Conservation (phyloP, 2,113 vertebrate genomes). For the Hiodon tergisus region DNA sequence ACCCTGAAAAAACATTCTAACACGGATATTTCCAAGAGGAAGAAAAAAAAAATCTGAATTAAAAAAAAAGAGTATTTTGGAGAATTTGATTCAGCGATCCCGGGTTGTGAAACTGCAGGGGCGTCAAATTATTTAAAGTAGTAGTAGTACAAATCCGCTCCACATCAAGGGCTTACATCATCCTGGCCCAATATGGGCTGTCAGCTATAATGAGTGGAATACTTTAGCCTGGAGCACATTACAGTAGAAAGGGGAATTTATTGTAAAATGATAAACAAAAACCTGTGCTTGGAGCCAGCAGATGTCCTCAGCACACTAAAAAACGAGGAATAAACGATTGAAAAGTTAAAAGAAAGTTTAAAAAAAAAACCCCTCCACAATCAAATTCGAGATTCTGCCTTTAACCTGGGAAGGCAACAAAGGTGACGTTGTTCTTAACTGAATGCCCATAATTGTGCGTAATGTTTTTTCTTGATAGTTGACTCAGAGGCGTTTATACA, state of each 20-base stretch:
- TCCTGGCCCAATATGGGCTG: conserved; percentile 26
- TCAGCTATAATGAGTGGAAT: conserved; percentile 35
- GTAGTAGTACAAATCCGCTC: conserved; percentile 26
- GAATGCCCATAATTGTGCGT: neutral
- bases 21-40: neutral
- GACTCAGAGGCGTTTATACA: too few relatives aligned
- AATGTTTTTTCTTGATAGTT: too few relatives aligned
- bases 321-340: neutral
- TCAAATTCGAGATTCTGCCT: neutral
- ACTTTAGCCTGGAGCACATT: conserved; percentile 22
- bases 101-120: conserved; percentile 18
- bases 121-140: conserved; percentile 32
- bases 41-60: neutral
- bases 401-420: neutral
- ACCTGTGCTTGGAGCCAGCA: conserved; percentile 37
- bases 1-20: neutral
- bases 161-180: conserved; percentile 27
- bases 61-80: neutral
- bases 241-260: conserved; percentile 4
- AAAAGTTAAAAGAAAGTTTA: neutral
- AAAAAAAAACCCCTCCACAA: neutral
- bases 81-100: conserved; percentile 2
- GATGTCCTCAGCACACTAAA: conserved; percentile 51
- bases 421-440: neutral
- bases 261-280: neutral